Evolutionary conservation across 1,140 invertebrate species (phyloP).

Genomic region (Ridgeia piscesae): DNA sequence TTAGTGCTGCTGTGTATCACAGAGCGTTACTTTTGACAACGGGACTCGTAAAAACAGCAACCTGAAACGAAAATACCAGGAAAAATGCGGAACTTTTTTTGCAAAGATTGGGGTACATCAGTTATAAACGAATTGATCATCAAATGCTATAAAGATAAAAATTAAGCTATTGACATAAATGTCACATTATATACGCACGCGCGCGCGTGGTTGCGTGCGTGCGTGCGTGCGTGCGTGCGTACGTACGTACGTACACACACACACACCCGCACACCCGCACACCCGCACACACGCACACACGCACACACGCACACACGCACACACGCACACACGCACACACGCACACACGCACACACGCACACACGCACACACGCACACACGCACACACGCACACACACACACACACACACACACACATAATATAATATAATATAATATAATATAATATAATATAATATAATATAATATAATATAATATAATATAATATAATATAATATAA

Average conservation of each 20-base stretch:
- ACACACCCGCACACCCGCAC: too few species aligned
- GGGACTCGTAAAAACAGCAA: neutral
- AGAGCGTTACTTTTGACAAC: neutral
- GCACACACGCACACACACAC: conserved; percentile 22
- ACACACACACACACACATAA: too few species aligned
- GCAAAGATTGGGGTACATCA: neutral
- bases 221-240: too few species aligned
- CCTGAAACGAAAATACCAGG: neutral
- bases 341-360: conserved; percentile 23
- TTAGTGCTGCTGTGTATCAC: neutral
- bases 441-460: too few species aligned
- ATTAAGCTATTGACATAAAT: neutral
- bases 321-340: neutral
- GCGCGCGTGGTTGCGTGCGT: too few species aligned
- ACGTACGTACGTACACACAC: too few species aligned
- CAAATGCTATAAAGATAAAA: neutral
- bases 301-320: too few species aligned
- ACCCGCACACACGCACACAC: too few species aligned
- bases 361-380: conserved; percentile 24
- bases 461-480: too few species aligned
- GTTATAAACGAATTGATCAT: neutral
- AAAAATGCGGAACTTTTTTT: neutral
- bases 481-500: too few species aligned
- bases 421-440: too few species aligned
- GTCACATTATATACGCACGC: too few species aligned